Evolutionary conservation across 2,888 invertebrate genomes (phyloP).

Genomic region (Spilarctia lutea): DNA sequence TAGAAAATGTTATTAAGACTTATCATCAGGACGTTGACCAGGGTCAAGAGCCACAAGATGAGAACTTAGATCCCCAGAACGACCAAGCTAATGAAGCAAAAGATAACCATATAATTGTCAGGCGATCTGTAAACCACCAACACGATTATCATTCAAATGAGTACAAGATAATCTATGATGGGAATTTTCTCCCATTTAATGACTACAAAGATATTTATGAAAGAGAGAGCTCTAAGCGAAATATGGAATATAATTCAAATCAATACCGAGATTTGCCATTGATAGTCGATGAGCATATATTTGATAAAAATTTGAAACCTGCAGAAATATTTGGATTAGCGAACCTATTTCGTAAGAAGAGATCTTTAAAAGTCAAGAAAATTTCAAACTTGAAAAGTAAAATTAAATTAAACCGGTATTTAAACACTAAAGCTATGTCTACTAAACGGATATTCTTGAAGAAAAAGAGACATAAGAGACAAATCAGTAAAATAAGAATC

Average conservation of each 20-base stretch:
- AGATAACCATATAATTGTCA: slow-evolving; percentile 52
- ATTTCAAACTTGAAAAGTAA: slow-evolving; percentile 65
- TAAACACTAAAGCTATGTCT: slow-evolving; percentile 67
- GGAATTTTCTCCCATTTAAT: slow-evolving; percentile 57
- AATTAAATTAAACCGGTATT: slow-evolving; percentile 62
- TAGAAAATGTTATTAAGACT: slow-evolving; percentile 70
- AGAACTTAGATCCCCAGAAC: slow-evolving; percentile 29
- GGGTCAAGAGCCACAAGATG: slow-evolving; percentile 29
- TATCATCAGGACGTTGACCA: slow-evolving; percentile 69
- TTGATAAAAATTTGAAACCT: slow-evolving; percentile 64
- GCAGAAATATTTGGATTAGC: slow-evolving; percentile 67
- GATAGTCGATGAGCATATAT: slow-evolving; percentile 58
- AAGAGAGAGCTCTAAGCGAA: slow-evolving; percentile 40
- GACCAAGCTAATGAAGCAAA: slow-evolving; percentile 27
- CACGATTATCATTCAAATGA: slow-evolving; percentile 65
- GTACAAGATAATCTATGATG: slow-evolving; percentile 59
- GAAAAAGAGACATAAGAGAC: slow-evolving; percentile 72
- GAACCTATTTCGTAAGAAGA: slow-evolving; percentile 63
- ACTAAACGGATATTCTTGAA: slow-evolving; percentile 61
- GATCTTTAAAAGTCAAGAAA: slow-evolving; percentile 60
- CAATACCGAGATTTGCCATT: slow-evolving; percentile 32
- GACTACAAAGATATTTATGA: slow-evolving; percentile 62
- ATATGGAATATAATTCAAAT: slow-evolving; percentile 12
- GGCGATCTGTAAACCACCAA: slow-evolving; percentile 51
- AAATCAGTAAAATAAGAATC: slow-evolving; percentile 72